phyloP scores from a whole-genome alignment of 2,888 invertebrate species.

The Rhogogaster chlorosoma region DNA sequence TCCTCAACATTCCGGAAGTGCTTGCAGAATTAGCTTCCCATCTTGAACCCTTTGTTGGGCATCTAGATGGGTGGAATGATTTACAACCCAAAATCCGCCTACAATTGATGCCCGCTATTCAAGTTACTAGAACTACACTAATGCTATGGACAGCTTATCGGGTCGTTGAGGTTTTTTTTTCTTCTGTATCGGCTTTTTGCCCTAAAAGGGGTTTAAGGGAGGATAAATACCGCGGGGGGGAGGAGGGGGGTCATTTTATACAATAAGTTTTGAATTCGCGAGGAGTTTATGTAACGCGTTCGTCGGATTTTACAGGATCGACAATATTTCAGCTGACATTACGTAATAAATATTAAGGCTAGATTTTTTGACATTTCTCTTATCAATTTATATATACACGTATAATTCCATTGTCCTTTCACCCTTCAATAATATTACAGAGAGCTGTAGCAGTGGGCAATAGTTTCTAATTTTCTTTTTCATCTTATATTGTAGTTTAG shows the following conservation, averaged over 20 bases:
- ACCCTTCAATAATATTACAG: conserved; percentile 8
- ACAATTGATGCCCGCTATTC: conserved; percentile 12
- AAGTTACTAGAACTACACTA: conserved; percentile 12
- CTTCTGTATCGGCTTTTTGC: not conserved
- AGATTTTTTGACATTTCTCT: not conserved
- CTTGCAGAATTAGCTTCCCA: conserved; percentile 25
- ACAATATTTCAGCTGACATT: not conserved
- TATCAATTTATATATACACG: not conserved
- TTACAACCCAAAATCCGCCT: conserved; percentile 6
- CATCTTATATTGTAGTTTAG: not conserved
- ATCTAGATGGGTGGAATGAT: not conserved
- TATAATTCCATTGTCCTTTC: not conserved
- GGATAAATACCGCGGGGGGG: not conserved
- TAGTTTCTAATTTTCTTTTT: not conserved
- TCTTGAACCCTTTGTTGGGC: not conserved
- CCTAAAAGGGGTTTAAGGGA: not conserved
- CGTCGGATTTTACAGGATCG: not conserved
- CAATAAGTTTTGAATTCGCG: conserved; percentile 2
- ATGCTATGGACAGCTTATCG: not conserved
- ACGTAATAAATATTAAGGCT: not conserved
- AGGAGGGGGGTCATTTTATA: not conserved
- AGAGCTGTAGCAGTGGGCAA: not conserved
- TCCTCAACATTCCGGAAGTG: conserved; percentile 21
- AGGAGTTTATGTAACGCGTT: not conserved
- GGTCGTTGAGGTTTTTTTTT: not conserved